Percentiles rank a stretch among this genome's conserved stretches.
These are phyloP conservation scores for Rousettus madagascariensis DNA, from an alignment of 2,797 vertebrate genomes.

Conservation along the genomic window DNA sequence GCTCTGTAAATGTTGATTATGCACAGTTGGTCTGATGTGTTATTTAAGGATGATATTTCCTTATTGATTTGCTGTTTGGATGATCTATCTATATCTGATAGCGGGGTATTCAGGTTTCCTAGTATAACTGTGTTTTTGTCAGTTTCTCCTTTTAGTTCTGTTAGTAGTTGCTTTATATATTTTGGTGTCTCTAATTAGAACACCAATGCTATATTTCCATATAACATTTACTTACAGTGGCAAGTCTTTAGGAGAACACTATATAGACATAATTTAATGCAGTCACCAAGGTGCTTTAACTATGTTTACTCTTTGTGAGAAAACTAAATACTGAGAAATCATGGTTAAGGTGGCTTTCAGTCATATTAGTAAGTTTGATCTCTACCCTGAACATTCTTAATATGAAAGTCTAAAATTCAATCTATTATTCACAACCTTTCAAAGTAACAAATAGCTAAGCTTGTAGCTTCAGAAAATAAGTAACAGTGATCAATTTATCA, in stretches of 20 bases:
- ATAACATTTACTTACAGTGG: neutral
- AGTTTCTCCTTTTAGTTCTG: too few species aligned
- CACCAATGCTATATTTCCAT: neutral
- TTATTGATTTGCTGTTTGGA: too few species aligned
- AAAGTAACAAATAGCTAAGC: conserved; percentile 1
- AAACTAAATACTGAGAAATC: neutral
- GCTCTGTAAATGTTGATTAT: too few species aligned
- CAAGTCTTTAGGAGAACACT: neutral
- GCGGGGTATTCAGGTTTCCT: too few species aligned
- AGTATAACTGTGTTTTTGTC: too few species aligned
- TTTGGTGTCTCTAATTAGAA: too few species aligned
- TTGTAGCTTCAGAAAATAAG: conserved; percentile 12
- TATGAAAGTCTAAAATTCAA: neutral
- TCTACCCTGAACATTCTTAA: neutral
- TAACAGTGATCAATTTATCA: conserved; percentile 35
- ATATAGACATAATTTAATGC: neutral
- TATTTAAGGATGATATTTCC: too few species aligned
- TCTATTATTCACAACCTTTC: neutral
- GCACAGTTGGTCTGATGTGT: too few species aligned
- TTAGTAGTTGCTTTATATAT: too few species aligned
- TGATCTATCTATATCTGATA: too few species aligned
- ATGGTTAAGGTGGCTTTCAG: neutral
- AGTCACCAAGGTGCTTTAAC: neutral
- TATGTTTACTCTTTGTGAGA: neutral
- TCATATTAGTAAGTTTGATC: neutral